Percentiles rank a stretch among this genome's conserved stretches.
Conservation (phyloP, 2,797 vertebrate genomes). For the Ctenochaetus hawaiiensis region DNA sequence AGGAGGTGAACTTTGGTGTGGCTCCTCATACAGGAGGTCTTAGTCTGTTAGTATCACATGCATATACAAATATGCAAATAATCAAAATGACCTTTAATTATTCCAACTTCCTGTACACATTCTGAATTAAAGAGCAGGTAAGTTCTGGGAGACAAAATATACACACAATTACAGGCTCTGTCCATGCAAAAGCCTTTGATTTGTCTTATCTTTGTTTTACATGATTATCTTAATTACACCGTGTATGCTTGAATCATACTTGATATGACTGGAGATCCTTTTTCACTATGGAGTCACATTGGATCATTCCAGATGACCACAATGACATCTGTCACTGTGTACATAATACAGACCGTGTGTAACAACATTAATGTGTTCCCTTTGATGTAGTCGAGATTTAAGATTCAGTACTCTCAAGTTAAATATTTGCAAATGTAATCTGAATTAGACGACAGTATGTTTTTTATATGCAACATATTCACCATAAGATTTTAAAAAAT, state of each 20-base stretch:
- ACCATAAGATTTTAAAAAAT: neutral
- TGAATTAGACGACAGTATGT: neutral
- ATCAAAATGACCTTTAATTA: slow-evolving; percentile 42
- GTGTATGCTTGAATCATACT: neutral
- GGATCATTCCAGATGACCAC: neutral
- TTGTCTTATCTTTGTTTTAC: slow-evolving; percentile 24
- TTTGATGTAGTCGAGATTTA: neutral
- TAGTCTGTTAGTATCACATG: neutral
- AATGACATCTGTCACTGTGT: neutral
- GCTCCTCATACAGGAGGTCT: slow-evolving; percentile 9
- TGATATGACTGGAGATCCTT: neutral
- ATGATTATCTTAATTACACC: slow-evolving; percentile 23
- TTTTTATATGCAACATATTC: neutral
- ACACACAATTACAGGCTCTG: slow-evolving; percentile 38
- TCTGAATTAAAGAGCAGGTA: slow-evolving; percentile 51
- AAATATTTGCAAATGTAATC: neutral
- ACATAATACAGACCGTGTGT: slow-evolving; percentile 5
- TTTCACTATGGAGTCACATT: slow-evolving; percentile 12
- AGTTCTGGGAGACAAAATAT: slow-evolving; percentile 2
- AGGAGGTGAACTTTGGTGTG: slow-evolving; percentile 1
- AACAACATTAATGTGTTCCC: neutral
- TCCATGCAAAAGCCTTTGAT: slow-evolving; percentile 20
- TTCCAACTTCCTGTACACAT: slow-evolving; percentile 17
- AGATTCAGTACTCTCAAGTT: neutral
- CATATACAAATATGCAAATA: slow-evolving; percentile 3